Percentiles rank a stretch among this genome's conserved stretches.
Conservation (phyloP, 2,888 invertebrate species). For the Sipunculus nudus region DNA sequence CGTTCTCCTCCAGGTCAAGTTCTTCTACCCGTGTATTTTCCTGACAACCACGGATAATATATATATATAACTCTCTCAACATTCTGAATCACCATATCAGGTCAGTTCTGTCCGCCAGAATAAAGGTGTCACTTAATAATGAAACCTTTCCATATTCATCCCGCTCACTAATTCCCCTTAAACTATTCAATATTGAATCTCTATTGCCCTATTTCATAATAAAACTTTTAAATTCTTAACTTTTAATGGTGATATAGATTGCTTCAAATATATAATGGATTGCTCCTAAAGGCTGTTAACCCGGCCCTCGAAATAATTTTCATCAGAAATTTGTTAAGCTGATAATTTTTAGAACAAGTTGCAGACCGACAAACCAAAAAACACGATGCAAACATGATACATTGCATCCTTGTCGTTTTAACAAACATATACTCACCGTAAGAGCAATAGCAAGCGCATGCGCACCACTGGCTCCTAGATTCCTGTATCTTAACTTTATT, state of each 20-base stretch:
- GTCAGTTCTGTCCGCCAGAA: too few relatives aligned
- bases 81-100: not conserved
- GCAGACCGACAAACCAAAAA: too few relatives aligned
- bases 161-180: too few relatives aligned
- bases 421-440: conserved; percentile 39
- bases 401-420: not conserved
- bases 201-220: not conserved
- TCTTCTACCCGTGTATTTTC: conserved; percentile 52
- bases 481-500: conserved; percentile 53
- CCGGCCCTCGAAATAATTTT: too few relatives aligned
- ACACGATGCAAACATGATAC: too few relatives aligned
- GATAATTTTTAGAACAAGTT: too few relatives aligned
- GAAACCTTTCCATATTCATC: too few relatives aligned
- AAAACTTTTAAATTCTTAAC: not conserved
- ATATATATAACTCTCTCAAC: not conserved
- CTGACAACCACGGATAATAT: too few relatives aligned
- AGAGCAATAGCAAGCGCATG: conserved; percentile 56
- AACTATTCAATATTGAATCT: too few relatives aligned
- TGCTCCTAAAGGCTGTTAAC: too few relatives aligned
- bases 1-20: conserved; percentile 55
- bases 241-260: not conserved
- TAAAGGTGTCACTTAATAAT: too few relatives aligned
- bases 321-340: too few relatives aligned
- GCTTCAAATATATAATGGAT: not conserved
- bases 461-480: conserved; percentile 48